These are phyloP conservation scores for Meteorus cinctellus DNA, from an alignment of 2,888 invertebrate genomes.

Conservation along the genomic window DNA sequence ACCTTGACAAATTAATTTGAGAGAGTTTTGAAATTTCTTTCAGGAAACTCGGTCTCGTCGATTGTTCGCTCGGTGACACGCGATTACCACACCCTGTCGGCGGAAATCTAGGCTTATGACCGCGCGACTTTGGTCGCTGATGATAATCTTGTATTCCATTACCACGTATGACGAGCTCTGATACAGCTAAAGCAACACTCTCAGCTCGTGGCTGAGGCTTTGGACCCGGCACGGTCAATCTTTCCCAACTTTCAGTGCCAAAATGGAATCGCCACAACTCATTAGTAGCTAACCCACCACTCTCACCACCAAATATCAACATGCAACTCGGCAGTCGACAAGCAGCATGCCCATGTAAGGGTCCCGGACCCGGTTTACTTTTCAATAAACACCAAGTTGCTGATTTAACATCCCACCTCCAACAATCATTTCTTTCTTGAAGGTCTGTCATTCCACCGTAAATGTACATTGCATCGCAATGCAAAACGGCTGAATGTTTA, in stretches of 20 bases:
- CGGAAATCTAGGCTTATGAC: constrained; percentile 66
- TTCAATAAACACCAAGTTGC: constrained; percentile 81
- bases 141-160: constrained; percentile 62
- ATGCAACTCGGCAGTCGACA: constrained; percentile 84
- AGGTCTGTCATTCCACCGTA: constrained; percentile 93
- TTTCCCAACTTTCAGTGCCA: constrained; percentile 85
- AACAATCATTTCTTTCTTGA: constrained; percentile 84
- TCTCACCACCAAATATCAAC: constrained; percentile 87
- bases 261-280: constrained; percentile 91
- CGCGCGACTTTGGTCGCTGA: constrained; percentile 58
- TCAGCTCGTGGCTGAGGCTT: constrained; percentile 83
- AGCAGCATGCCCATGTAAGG: constrained; percentile 86
- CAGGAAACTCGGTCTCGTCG: constrained; percentile 75
- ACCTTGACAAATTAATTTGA: constrained; percentile 80
- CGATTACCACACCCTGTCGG: constrained; percentile 21
- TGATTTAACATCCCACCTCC: constrained; percentile 82
- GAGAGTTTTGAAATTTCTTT: constrained; percentile 83
- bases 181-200: constrained; percentile 80
- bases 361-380: constrained; percentile 79
- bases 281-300: constrained; percentile 81
- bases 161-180: constrained; percentile 75
- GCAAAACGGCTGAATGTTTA: constrained; percentile 88
- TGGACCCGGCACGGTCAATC: constrained; percentile 77
- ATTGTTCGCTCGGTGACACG: constrained; percentile 68
- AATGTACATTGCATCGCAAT: constrained; percentile 87